Conservation (phyloP, 1,140 invertebrate genomes). For the Bombyx mori region ASM3026992v2 NC_085127.1:3147001-3147500, state of each 20-base stretch:
- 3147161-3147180: too few relatives aligned
- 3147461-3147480: slow-evolving; percentile 4
- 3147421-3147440: slow-evolving; percentile 24
- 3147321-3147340: slow-evolving; percentile 32
- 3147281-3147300: slow-evolving; percentile 36
- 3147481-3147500: too few relatives aligned
- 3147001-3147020: too few relatives aligned
- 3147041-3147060: too few relatives aligned
- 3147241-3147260: slow-evolving; percentile 1
- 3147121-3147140: too few relatives aligned
- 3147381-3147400: slow-evolving; percentile 64
- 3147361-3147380: slow-evolving; percentile 57
- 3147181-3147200: too few relatives aligned
- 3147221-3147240: slow-evolving; percentile 1
- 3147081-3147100: too few relatives aligned
- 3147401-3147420: slow-evolving; percentile 34
- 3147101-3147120: too few relatives aligned
- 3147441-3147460: slow-evolving; percentile 14
- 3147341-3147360: slow-evolving; percentile 43
- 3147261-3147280: slow-evolving; percentile 2
- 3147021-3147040: too few relatives aligned
- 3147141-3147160: too few relatives aligned
- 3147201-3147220: not conserved
- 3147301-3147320: slow-evolving; percentile 23
- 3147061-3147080: too few relatives aligned